Base-by-base conservation (phyloP, 2,888 invertebrate species). In the Temnothorax rugatulus region DNA sequence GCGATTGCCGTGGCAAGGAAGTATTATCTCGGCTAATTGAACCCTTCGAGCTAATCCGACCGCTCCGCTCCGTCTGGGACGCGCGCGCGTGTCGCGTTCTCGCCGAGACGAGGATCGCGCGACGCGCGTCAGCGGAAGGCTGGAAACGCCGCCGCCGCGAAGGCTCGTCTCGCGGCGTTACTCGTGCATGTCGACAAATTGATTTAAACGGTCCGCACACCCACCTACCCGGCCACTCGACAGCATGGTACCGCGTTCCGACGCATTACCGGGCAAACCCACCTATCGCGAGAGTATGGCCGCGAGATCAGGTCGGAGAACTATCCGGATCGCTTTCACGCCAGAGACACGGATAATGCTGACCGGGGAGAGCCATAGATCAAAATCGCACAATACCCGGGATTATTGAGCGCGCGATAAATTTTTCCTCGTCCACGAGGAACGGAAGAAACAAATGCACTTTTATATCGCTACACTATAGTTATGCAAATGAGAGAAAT, bases 161-260 rank as follows among this genome's bases (percentile, higher is more conserved):
- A 34, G 47, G 38, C 82, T 82, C 83, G 82, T 73, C 82, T 73
- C 82, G 84, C 59, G 54, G 68, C 73, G 52, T 77, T 79, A 84
- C 77, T 84, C 88, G 83, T 84, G 89, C 89, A 87, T 90, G 86
- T 88, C 89, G 73, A 88, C 73, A 89, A 89, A 89, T 89, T 89
- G 89, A 89, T 89, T 89, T 89, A 89, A 89, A 90, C 88, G 90
- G 69, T 85, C 87, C 88, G 84, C 89, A 82, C 89, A 83, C 84
- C 83, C 87, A 86, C 84, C 86, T 83, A 89, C 59, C 68, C 25
- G 61, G 87, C 83, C 86, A 84, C 66, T 81, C 75, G 63, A 64
- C 76, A 21, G 47, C 59, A 25, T 25, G 47, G 54, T 54, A 68
- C 68, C 44, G 68, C 54, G 77, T 77, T 57, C 68, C 66, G 54